Percentiles rank a stretch among this genome's conserved stretches.
These are phyloP conservation scores for Mnemiopsis leidyi DNA, from an alignment of 37 sponge, comb jelly and placozoan genomes.

Conservation along the genomic window DNA sequence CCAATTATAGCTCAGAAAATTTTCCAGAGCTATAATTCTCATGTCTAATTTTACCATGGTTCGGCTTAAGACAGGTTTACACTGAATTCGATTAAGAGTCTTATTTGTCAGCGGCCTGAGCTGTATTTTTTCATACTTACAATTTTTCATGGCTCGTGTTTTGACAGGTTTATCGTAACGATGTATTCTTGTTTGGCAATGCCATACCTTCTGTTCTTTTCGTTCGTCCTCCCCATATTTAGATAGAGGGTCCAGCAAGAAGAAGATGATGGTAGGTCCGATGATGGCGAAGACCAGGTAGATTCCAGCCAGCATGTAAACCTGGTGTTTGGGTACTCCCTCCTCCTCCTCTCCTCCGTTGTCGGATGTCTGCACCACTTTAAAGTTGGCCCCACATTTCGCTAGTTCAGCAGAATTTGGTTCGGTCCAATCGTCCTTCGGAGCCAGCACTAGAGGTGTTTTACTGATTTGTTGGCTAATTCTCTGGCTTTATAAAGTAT, in stretches of 20 bases:
- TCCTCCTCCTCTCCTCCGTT: background rate
- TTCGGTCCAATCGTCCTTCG: background rate
- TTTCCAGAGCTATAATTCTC: too few relatives aligned
- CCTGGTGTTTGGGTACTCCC: background rate
- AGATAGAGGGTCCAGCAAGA: conserved; percentile 24
- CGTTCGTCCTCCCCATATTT: conserved; percentile 47
- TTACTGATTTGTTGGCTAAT: too few relatives aligned
- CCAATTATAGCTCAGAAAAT: too few relatives aligned
- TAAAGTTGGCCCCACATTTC: background rate
- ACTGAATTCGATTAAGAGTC: too few relatives aligned
- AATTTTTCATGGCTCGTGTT: background rate
- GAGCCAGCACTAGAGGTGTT: background rate
- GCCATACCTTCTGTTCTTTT: background rate
- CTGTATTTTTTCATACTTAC: background rate
- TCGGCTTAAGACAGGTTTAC: too few relatives aligned
- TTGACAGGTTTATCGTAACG: background rate
- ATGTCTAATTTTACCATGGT: too few relatives aligned
- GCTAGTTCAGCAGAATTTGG: background rate
- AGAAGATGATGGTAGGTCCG: background rate
- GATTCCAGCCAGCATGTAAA: conserved; percentile 33
- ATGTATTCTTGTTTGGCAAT: background rate
- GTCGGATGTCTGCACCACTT: background rate
- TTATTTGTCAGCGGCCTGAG: too few relatives aligned
- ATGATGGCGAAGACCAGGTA: conserved; percentile 19
- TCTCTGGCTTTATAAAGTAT: too few relatives aligned